Evolutionary conservation across 92 coral and sea anemone species (phyloP), one percentile per base, ranked within the genome.

Genomic region (Epizoanthus fatuus): DNA sequence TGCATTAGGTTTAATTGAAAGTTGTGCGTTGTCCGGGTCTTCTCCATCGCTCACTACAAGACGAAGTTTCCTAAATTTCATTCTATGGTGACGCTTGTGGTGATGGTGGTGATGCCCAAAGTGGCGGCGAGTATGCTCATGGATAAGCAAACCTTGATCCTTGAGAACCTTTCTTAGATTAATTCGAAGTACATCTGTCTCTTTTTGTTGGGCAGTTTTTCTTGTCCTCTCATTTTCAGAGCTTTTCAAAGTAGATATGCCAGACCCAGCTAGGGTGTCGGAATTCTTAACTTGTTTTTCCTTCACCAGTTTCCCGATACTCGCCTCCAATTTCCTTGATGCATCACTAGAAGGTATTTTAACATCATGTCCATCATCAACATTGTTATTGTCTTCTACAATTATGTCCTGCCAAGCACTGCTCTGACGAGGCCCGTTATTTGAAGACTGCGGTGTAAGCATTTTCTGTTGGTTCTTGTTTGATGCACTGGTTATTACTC

Each of bases 41-140:
- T 60, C 57, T 4, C 56, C 62, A 52, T 75, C 62, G 5, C 54
- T 57, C 9, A 59, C 57, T 17, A 60, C 17, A 77, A 58, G 4
- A 59, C 25, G 82, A 39, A 77, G 70, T 44, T 77, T 77, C 49
- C 38, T 77, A 40, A 59, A 62, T 16, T 54, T 59, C 56, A 40
- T 60, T 59, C 22, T 12, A 77, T 60, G 82, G 58, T 77, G 82
- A 60, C 42, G 82, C 65, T 44, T 16, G 16, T 45, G 82, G 56
- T 60, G 69, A 11, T 37, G 16, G 3, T 38, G 80, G 45, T 40
- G 67, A 59, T 42, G 82, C 12, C 49, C 55, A 59, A 14, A 69
- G 57, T 62, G 70, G 7, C 44, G 70, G 20, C 47, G 82, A 59
- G 44, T 68, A 8, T 42, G 82, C 12, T 40, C 69, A 6, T 12